Conservation (phyloP, 2,888 invertebrate species). For the Xestia xanthographa region DNA sequence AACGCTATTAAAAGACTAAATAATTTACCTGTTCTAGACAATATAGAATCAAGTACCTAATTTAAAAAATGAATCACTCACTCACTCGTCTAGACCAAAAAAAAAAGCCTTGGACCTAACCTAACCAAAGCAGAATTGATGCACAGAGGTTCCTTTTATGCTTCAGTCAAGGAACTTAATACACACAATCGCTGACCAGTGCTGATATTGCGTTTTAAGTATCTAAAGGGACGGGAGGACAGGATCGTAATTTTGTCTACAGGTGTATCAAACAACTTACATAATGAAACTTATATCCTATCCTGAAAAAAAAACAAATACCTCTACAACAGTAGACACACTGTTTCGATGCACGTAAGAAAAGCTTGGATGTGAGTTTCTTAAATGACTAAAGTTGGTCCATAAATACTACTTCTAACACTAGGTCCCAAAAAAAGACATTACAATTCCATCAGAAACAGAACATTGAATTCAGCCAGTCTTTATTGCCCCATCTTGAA, state of each 20-base stretch:
- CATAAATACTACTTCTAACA: neutral
- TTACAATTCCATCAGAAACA: neutral
- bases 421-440: conserved; percentile 5
- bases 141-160: neutral
- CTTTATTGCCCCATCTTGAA: conserved; percentile 47
- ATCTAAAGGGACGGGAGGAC: too few relatives aligned
- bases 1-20: conserved; percentile 1
- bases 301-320: neutral
- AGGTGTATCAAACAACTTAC: neutral
- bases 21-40: neutral
- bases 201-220: neutral
- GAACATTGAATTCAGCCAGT: conserved; percentile 9
- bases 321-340: neutral
- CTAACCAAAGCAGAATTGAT: too few relatives aligned
- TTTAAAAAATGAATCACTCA: neutral
- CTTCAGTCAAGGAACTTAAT: neutral
- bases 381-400: neutral
- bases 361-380: neutral
- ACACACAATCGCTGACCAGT: neutral
- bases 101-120: neutral
- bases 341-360: neutral
- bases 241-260: neutral
- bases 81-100: neutral
- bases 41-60: neutral
- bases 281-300: neutral